Evolutionary conservation across 2,797 vertebrate species (phyloP).

Genomic region (Pseudomugil gertrudae): DNA sequence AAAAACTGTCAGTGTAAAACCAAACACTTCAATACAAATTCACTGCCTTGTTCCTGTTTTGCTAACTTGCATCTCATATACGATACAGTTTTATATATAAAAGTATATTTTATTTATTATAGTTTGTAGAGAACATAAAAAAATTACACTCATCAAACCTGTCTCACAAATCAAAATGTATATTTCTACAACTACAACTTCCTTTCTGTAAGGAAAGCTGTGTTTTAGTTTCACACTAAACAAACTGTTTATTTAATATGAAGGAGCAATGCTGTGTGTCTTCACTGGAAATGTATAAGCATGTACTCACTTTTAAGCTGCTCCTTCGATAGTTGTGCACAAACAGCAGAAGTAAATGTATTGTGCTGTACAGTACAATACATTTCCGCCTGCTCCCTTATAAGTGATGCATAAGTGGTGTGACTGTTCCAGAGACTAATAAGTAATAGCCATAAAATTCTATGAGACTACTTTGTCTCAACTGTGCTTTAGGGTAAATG

Average conservation of each 20-base stretch:
- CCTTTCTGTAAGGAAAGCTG: background rate
- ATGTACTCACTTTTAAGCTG: background rate
- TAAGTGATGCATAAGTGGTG: background rate
- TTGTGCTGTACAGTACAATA: background rate
- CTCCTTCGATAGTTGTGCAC: background rate
- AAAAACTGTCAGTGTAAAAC: too few relatives aligned
- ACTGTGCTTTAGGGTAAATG: background rate
- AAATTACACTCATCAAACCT: background rate
- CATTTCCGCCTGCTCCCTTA: too few relatives aligned
- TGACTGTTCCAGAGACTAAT: background rate
- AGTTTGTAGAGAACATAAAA: too few relatives aligned
- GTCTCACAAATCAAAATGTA: background rate
- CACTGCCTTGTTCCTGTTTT: too few relatives aligned
- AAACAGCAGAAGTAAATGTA: background rate
- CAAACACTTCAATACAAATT: too few relatives aligned
- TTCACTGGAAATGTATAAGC: background rate
- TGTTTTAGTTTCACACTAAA: background rate
- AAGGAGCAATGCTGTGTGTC: background rate
- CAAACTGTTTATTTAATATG: background rate
- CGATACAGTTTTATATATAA: too few relatives aligned
- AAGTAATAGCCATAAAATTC: background rate
- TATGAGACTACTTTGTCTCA: background rate
- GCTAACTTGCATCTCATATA: too few relatives aligned
- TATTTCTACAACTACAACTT: too few relatives aligned
- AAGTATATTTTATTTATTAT: too few relatives aligned